Evolutionary conservation across 2,113 vertebrate species (phyloP).

Genomic region (Heteronetta atricapilla): DNA sequence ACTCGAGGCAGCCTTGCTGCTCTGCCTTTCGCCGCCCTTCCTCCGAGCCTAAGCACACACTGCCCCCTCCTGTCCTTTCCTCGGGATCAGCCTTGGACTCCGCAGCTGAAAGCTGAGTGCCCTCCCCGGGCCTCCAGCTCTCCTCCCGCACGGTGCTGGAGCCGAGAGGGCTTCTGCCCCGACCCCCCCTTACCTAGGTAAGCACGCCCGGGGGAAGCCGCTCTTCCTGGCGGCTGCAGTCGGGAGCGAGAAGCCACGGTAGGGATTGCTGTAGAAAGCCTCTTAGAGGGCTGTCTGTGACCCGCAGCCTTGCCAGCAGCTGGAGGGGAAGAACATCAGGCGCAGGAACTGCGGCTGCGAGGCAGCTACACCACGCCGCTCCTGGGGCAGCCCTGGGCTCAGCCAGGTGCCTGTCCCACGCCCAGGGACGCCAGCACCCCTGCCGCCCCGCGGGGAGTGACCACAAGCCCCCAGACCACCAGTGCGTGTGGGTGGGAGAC

Average conservation of each 20-base stretch:
- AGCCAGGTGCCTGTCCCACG: background rate
- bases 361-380: background rate
- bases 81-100: background rate
- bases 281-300: background rate
- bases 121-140: background rate
- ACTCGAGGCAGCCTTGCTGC: background rate
- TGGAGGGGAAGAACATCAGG: background rate
- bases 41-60: background rate
- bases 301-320: background rate
- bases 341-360: background rate
- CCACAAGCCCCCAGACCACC: background rate
- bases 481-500: rapidly evolving
- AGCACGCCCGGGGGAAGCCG: background rate
- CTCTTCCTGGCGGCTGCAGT: background rate
- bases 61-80: background rate
- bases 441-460: rapidly evolving
- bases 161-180: background rate
- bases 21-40: rapidly evolving
- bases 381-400: background rate
- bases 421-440: rapidly evolving
- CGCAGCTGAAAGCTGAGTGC: rapidly evolving
- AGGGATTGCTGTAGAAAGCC: background rate
- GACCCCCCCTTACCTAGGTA: background rate
- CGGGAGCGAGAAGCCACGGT: rapidly evolving
- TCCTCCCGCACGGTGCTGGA: rapidly evolving